A percentile compares a stretch with the other conserved stretches of the same genome.
These are phyloP conservation scores for Anhinga anhinga DNA, from an alignment of 2,113 vertebrate genomes.

Conservation along the genomic window DNA sequence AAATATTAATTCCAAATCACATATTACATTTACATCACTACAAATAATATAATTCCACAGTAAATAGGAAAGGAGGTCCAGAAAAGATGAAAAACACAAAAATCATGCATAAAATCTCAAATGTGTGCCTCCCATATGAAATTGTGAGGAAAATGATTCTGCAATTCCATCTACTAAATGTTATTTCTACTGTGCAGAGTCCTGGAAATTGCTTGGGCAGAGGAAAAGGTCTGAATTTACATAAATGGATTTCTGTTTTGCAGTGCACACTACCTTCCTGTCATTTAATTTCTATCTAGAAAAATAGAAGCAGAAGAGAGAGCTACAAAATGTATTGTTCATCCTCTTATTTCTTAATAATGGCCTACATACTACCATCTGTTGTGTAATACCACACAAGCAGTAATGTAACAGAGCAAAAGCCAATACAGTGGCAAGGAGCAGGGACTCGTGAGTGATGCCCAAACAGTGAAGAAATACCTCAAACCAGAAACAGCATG, in stretches of 20 bases:
- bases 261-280: neutral
- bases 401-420: neutral
- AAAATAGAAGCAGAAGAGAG: neutral
- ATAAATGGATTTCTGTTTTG: slow-evolving; percentile 32
- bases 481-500: neutral
- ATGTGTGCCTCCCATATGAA: neutral
- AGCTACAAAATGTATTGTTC: neutral
- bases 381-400: neutral
- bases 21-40: neutral
- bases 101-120: neutral
- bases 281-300: neutral
- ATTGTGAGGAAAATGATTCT: neutral
- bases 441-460: neutral
- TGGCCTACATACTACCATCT: neutral
- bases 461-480: neutral
- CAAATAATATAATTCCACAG: neutral
- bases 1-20: neutral
- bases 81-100: neutral
- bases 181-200: neutral
- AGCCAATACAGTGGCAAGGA: neutral
- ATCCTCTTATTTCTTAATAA: slow-evolving; percentile 23
- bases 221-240: slow-evolving; percentile 52
- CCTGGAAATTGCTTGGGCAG: slow-evolving; percentile 26
- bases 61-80: neutral
- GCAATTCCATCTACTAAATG: neutral